Evolutionary conservation across 2,797 vertebrate genomes (phyloP), one percentile per base, ranked within the genome.

Genomic region (Catamblyrhynchus diadema): DNA sequence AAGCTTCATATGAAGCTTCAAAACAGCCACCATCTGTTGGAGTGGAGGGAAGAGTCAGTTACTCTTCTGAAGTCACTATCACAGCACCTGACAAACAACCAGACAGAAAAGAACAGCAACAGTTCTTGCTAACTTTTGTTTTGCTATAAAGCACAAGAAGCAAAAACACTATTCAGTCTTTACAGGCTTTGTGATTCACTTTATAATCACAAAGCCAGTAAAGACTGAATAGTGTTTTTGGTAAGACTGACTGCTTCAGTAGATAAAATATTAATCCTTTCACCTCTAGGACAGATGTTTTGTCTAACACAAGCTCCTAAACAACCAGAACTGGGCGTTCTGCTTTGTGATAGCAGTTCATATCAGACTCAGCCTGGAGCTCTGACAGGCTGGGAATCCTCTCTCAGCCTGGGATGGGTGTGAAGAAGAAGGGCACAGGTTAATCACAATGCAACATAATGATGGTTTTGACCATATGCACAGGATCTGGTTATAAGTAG

Each of bases 251-350:
- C 57, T 94, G 81, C 64, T 88, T 92, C 62, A 69, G 84, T 22
- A 93, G 96, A 96, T 92, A 96, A 95, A 97, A 41, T 50, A 79
- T 74, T 92, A 75, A 97, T 94, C 86, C 71, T 54, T 91, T 92
- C 91, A 94, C 95, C 75, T 95, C 66, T 45, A 86, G 81, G 81
- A 95, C 64, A 86, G 80, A 39, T 86, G 61, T 75, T 96, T 86
- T 87, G 62, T 88, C 88, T 81, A 92, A 95, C 69, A 51, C 62
- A 67, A 94, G 71, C 72, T 94, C 71, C 71, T 83, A 78, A 94
- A 93, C 71, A 97, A 96, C 81, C 48, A 92, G 80, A 93, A 81
- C 90, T 72, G 56, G 74, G 37, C 8, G 3, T 45, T 88, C 35
- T 80, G 39, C 67, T 90, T 84, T 74, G 75, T 8, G 19, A 84